Evolutionary conservation across 2,113 vertebrate species (phyloP).

Genomic region (Chamaea fasciata): DNA sequence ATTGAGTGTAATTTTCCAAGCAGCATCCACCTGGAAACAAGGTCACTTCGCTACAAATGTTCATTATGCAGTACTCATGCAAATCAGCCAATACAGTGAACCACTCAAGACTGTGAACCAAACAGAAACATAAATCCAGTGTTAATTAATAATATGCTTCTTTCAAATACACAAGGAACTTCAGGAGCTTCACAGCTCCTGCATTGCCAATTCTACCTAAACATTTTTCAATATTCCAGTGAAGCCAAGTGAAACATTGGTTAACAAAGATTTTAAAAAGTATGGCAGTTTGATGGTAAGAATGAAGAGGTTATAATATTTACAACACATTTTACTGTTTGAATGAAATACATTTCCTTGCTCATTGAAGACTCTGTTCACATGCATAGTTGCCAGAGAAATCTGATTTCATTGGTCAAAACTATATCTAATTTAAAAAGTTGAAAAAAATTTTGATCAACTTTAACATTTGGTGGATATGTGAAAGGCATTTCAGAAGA

Average conservation of each 20-base stretch:
- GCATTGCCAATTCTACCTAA: not conserved
- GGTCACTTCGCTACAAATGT: not conserved
- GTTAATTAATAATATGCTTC: constrained; percentile 10
- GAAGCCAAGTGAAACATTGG: not conserved
- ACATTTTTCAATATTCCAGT: not conserved
- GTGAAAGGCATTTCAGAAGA: not conserved
- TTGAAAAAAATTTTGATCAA: not conserved
- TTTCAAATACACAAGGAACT: not conserved
- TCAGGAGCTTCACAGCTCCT: not conserved
- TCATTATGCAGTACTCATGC: not conserved
- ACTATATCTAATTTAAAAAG: not conserved
- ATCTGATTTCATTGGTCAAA: not conserved
- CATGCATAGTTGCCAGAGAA: not conserved
- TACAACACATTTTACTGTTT: not conserved
- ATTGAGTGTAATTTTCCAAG: not conserved
- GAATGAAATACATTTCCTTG: not conserved
- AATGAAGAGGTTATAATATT: not conserved
- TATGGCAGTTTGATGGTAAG: not conserved
- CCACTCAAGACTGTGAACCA: not conserved
- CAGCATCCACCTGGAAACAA: not conserved
- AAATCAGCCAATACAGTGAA: not conserved
- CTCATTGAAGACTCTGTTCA: not conserved
- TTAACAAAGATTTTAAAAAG: not conserved
- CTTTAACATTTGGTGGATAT: not conserved
- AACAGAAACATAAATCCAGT: not conserved